Base-by-base conservation (phyloP, 1,140 invertebrate species). In the Anoplolepis gracilipes region DNA sequence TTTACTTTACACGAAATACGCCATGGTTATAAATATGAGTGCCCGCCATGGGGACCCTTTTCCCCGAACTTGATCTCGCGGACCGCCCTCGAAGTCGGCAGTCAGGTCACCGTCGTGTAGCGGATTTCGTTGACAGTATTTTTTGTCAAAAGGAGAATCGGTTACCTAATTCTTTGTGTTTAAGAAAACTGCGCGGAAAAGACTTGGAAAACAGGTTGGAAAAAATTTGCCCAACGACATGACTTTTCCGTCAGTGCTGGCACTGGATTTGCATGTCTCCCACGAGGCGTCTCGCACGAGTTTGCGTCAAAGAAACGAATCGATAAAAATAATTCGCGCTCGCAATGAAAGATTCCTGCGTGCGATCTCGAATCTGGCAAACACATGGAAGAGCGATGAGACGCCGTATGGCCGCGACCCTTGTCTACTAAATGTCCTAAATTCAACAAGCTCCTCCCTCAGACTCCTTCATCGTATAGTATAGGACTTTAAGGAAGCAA, bases 1-100 rank as follows among this genome's bases (percentile, higher is more conserved):
- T 91, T 91, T 86, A 91, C 90, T 88, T 90, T 90, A 91, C 90
- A 91, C 87, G 88, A 90, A 88, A 90, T 84, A 77, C 88, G 86
- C 73, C 86, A 90, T 72, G 77, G 89, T 90, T 90, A 90, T 90
- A 91, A 91, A 91, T 91, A 91, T 88, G 90, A 36, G 87, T 59
- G 65, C 88, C 78, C 64, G 67, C 75, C 72, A 89, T 81, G 76
- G 85, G 82, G 86, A 88, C 86, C 88, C 89, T 90, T 90, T 90
- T 90, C 88, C 88, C 78, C 88, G 88, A 90, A 90, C 86, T 90
- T 90, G 89, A 90, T 90, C 86, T 84, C 65, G 77, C 64, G 64
- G 84, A 90, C 88, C 88, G 89, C 85, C 89, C 88, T 87, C 88
- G 87, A 88, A 84, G 88, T 13, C 57, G 36, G 22, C 73, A 77